phyloP scores from a whole-genome alignment of 2,888 invertebrate species.

The Lapara coniferarum region DNA sequence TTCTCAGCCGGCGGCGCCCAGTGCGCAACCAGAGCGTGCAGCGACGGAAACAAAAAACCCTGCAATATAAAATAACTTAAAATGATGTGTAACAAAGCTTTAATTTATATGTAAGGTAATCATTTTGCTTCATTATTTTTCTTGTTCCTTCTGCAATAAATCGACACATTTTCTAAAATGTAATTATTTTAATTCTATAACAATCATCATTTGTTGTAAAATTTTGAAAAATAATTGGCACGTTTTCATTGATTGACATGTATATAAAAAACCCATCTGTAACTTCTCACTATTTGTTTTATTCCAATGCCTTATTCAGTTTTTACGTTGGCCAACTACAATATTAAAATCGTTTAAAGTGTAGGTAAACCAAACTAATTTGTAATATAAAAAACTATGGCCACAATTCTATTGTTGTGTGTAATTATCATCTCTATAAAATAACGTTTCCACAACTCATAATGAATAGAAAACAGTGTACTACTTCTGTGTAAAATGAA shows the following conservation, averaged over 20 bases:
- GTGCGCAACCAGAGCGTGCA: slow-evolving; percentile 86
- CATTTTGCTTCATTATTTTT: too few species aligned
- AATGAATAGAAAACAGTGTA: background rate
- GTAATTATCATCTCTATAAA: background rate
- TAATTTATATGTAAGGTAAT: too few species aligned
- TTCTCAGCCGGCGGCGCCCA: slow-evolving; percentile 90
- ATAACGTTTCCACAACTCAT: background rate
- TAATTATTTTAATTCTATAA: background rate
- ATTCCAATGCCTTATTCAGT: background rate
- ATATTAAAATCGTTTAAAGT: too few species aligned
- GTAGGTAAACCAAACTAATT: background rate
- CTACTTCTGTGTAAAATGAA: background rate
- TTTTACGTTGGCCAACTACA: background rate
- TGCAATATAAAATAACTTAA: slow-evolving; percentile 46
- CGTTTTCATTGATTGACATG: background rate
- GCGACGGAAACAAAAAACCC: slow-evolving; percentile 85
- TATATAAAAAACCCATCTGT: background rate
- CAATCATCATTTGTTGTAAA: background rate
- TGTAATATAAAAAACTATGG: background rate
- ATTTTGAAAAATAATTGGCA: background rate
- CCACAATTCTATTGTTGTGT: background rate
- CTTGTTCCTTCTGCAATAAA: too few species aligned
- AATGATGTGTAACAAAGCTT: too few species aligned
- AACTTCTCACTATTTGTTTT: background rate
- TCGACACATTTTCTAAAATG: too few species aligned